Percentiles rank a stretch among this genome's conserved stretches.
Evolutionary conservation across 1,140 invertebrate species (phyloP).

Genomic region (Zaprionus capensis): DNA sequence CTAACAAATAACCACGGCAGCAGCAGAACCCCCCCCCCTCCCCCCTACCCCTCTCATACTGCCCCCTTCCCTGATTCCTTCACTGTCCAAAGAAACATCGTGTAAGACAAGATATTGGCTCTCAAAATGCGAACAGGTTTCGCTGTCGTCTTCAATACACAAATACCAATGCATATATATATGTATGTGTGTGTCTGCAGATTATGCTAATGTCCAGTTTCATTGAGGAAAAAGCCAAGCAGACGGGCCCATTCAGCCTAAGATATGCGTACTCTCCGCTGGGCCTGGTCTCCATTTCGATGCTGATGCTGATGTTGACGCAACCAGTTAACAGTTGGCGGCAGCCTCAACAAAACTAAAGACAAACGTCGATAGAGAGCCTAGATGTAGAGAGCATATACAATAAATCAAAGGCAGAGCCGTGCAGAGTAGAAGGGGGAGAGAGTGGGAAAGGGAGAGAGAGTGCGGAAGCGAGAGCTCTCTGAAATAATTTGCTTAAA

Average conservation of each 20-base stretch:
- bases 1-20: slow-evolving; percentile 74
- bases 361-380: slow-evolving; percentile 10
- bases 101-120: slow-evolving; percentile 70
- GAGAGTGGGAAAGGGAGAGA: neutral
- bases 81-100: slow-evolving; percentile 49
- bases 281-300: slow-evolving; percentile 1
- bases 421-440: neutral
- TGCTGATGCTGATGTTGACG: slow-evolving; percentile 65
- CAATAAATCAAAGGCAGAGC: neutral
- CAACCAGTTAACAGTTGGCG: slow-evolving; percentile 70
- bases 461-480: neutral
- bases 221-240: slow-evolving; percentile 74
- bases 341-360: slow-evolving; percentile 33
- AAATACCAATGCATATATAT: neutral
- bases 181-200: slow-evolving; percentile 19
- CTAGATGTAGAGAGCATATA: slow-evolving; percentile 26
- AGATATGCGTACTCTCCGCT: slow-evolving; percentile 15
- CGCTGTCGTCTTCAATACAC: slow-evolving; percentile 36
- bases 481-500: slow-evolving; percentile 72
- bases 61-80: slow-evolving; percentile 3
- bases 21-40: slow-evolving; percentile 31
- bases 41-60: slow-evolving; percentile 11
- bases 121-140: slow-evolving; percentile 73
- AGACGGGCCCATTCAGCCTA: slow-evolving; percentile 63
- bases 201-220: slow-evolving; percentile 77